A percentile compares a stretch with the other conserved stretches of the same genome.
phyloP scores from a whole-genome alignment of 2,888 invertebrate species.

The Zygaena filipendulae region DNA sequence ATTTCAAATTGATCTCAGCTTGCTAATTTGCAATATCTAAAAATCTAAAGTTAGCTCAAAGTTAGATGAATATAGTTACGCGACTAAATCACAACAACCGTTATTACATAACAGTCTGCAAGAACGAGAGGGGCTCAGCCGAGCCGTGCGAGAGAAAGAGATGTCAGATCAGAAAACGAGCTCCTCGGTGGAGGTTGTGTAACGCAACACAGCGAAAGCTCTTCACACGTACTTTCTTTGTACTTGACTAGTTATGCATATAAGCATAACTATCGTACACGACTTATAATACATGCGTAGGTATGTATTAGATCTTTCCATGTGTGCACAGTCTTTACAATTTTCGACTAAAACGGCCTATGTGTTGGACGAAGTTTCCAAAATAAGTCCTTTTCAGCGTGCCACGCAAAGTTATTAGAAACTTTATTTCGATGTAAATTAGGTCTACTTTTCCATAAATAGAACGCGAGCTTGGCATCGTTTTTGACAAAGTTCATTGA shows the following conservation, averaged over 20 bases:
- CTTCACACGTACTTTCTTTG: constrained; percentile 57
- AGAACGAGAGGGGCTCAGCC: constrained; percentile 29
- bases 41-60: not conserved
- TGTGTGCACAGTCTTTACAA: constrained; percentile 51
- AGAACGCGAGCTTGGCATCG: constrained; percentile 28
- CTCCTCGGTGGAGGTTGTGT: constrained; percentile 57
- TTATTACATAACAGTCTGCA: constrained; percentile 62
- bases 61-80: constrained; percentile 55
- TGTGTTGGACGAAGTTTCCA: too few relatives aligned
- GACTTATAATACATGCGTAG: too few relatives aligned
- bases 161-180: constrained; percentile 27
- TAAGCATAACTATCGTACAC: not conserved
- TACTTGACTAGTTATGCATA: constrained; percentile 22
- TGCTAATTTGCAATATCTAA: not conserved
- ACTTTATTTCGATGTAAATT: too few relatives aligned
- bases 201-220: constrained; percentile 64
- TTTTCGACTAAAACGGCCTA: constrained; percentile 46
- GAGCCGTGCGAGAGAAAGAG: constrained; percentile 33
- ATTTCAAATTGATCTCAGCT: too few relatives aligned
- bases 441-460: constrained; percentile 30
- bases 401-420: too few relatives aligned
- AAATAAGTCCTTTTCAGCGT: too few relatives aligned
- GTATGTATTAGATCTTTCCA: constrained; percentile 15
- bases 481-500: constrained; percentile 57
- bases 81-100: constrained; percentile 61